Evolutionary conservation across 2,888 invertebrate species (phyloP).

Genomic region (Lasioglossum villosulum): DNA sequence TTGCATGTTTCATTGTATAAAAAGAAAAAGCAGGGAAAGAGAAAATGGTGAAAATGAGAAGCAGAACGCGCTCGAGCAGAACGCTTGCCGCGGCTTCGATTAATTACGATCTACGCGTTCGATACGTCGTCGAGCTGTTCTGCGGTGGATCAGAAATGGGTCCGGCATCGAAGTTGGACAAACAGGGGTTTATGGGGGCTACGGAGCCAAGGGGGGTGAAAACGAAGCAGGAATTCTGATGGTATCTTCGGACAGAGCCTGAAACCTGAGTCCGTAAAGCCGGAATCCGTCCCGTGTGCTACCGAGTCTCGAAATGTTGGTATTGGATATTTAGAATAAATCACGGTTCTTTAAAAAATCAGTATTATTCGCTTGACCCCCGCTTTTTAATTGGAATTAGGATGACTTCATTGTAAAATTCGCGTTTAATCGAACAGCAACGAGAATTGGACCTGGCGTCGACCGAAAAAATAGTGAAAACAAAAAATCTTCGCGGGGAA

Average conservation of each 20-base stretch:
- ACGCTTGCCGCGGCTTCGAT: constrained; percentile 58
- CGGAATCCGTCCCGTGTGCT: neutral
- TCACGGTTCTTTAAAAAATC: neutral
- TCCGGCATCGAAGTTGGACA: constrained; percentile 12
- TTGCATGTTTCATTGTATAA: constrained; percentile 77
- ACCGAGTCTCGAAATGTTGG: neutral
- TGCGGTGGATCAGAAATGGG: neutral
- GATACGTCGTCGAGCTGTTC: neutral
- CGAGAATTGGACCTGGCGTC: constrained; percentile 63
- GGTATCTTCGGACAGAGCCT: constrained; percentile 77
- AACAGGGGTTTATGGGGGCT: neutral
- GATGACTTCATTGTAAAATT: constrained; percentile 13
- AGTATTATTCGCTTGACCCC: neutral
- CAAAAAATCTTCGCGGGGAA: neutral
- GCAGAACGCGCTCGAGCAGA: constrained; percentile 75
- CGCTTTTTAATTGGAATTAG: neutral
- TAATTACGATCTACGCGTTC: constrained; percentile 60
- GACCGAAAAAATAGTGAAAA: constrained; percentile 15
- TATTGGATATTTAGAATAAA: too few species aligned
- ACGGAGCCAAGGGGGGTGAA: neutral
- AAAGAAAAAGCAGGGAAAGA: constrained; percentile 67
- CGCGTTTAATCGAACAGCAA: constrained; percentile 59
- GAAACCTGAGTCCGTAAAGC: constrained; percentile 70
- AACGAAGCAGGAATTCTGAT: constrained; percentile 60
- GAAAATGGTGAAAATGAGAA: constrained; percentile 70